Conservation (phyloP, 2,797 vertebrate genomes). For the Neosalanx taihuensis region DNA sequence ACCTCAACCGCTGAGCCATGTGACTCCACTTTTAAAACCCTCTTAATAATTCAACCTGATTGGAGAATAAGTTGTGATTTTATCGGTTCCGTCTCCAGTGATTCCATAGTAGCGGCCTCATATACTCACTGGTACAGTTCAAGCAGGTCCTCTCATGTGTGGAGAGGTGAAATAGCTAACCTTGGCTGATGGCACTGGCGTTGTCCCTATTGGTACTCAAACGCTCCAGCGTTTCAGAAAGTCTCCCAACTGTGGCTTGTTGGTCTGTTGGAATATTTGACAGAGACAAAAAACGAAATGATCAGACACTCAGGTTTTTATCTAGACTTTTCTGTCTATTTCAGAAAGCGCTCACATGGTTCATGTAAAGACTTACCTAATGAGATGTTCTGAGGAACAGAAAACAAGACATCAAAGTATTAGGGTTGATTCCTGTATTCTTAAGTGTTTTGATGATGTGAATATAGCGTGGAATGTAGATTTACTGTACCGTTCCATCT, state of each 20-base stretch:
- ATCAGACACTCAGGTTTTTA: background rate
- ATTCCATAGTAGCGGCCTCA: too few relatives aligned
- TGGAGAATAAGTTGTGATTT: too few relatives aligned
- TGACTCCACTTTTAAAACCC: too few relatives aligned
- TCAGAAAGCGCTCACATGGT: background rate
- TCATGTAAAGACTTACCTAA: constrained; percentile 25
- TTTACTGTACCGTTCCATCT: too few relatives aligned
- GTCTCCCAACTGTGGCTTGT: accelerated
- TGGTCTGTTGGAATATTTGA: background rate
- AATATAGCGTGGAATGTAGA: background rate
- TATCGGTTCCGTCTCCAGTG: too few relatives aligned
- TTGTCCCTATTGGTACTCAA: constrained; percentile 5
- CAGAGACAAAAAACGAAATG: background rate
- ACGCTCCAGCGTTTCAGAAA: accelerated
- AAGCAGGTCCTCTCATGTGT: too few relatives aligned
- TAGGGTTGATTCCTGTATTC: background rate
- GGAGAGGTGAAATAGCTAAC: background rate
- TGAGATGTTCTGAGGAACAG: constrained; percentile 26
- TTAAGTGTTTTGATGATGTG: background rate
- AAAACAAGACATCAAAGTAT: background rate
- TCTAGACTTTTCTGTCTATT: background rate
- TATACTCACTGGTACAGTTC: too few relatives aligned
- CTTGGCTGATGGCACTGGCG: background rate
- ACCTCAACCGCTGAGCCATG: too few relatives aligned
- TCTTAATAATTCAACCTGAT: too few relatives aligned